Percentiles rank a stretch among this genome's conserved stretches.
Conservation (phyloP, 2,888 invertebrate species). For the Polydrusus tereticollis region DNA sequence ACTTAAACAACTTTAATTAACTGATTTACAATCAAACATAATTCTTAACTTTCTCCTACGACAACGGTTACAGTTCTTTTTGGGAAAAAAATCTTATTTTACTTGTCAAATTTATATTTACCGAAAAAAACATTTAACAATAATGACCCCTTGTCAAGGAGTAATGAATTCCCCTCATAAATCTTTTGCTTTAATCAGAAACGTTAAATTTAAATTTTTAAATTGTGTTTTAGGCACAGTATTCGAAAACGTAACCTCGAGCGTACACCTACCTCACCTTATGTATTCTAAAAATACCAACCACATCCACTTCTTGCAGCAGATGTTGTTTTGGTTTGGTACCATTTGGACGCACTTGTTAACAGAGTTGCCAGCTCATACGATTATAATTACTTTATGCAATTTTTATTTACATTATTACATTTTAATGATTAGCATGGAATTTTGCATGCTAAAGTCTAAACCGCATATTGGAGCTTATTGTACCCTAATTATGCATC, state of each 20-base stretch:
- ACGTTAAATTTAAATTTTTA: neutral
- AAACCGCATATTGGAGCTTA: no score
- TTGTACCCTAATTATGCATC: no score
- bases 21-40: no score
- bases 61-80: no score
- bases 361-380: conserved; percentile 22
- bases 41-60: no score
- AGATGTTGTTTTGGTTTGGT: conserved; percentile 38
- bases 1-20: no score
- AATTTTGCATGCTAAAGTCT: no score
- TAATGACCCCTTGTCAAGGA: neutral
- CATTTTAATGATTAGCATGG: no score
- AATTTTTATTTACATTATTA: neutral
- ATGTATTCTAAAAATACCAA: conserved; percentile 19
- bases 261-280: conserved; percentile 13
- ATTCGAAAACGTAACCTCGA: conserved; percentile 1
- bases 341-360: conserved; percentile 38
- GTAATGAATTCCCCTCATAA: neutral
- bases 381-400: neutral
- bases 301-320: conserved; percentile 32
- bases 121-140: neutral
- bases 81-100: no score
- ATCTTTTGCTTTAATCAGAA: neutral
- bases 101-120: no score
- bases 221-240: neutral